Conservation (phyloP, 2,113 vertebrate species). For the Ploceus nigricollis region DNA sequence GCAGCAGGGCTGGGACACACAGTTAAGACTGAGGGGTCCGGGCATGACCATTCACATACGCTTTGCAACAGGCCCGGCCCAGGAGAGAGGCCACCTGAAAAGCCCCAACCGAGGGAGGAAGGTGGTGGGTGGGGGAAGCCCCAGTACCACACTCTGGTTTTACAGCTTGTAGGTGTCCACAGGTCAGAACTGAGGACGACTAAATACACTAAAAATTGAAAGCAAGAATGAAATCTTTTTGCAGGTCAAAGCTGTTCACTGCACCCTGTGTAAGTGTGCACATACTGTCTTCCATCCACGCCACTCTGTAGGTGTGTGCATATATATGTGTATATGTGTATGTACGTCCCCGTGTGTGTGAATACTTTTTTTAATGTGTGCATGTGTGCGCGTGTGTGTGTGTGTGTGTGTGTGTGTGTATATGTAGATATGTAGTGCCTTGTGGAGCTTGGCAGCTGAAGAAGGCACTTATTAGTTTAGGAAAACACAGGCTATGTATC, state of each 20-base stretch:
- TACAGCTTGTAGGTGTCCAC: not conserved
- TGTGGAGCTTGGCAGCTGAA: not conserved
- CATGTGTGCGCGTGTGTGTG: not conserved
- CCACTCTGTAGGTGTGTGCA: fast-evolving
- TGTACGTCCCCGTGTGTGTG: fast-evolving
- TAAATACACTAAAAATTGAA: not conserved
- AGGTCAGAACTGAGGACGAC: fast-evolving
- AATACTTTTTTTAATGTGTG: not conserved
- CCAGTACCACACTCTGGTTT: not conserved
- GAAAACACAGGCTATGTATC: not conserved
- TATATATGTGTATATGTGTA: too few relatives aligned
- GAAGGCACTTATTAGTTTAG: not conserved
- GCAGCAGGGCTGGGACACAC: not conserved
- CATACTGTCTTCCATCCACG: not conserved
- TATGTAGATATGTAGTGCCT: not conserved
- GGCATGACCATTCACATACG: fast-evolving
- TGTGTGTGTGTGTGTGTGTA: fast-evolving
- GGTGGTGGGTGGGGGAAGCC: fast-evolving
- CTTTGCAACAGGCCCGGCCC: not conserved
- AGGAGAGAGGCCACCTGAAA: fast-evolving
- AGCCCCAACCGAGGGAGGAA: fast-evolving
- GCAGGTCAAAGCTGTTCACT: not conserved
- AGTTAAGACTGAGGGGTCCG: fast-evolving
- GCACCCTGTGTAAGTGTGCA: not conserved
- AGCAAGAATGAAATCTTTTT: not conserved